Base-by-base conservation (phyloP, 2,797 vertebrate genomes). In the Champsocephalus esox region DNA sequence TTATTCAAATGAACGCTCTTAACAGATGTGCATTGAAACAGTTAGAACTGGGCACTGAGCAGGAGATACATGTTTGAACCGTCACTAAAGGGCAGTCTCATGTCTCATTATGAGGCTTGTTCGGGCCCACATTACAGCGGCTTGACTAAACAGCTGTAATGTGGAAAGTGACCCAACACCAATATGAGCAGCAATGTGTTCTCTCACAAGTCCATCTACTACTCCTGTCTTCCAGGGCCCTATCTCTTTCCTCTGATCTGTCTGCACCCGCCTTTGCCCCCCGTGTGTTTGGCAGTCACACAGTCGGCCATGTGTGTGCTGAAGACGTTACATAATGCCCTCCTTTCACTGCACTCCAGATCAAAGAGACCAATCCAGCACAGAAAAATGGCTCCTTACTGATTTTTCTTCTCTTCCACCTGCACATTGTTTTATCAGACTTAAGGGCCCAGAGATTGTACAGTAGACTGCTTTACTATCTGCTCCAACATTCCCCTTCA, bases 271-370 rank as follows among this genome's bases (percentile, higher is more conserved):
- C 41, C 34, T 54, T 70, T 81, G 66, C 87, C 77, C 76, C 81
- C 86, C 56, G 67, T 91, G 92, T 91, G 89, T 91, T 93, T 93
- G 92, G 90, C 91, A 95, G 94, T 95, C 94, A 95, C 94, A 94
- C 90, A 94, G 85, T 93, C 86, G 87, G 92, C 90, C 94, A 95
- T 95, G 95, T 95, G 95, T 95, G 93, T 85, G 89, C 91, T 90
- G 92, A 93, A 93, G 92, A 94, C 52, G 89, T 95, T 95, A 95
- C 93, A 93, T 95, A 95, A 95, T 92, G 90, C 80, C 88, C 88
- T 90, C 89, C 89, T 90, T 93, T 94, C 88, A 89, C 93, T 86
- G 87, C 90, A 82, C 91, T 92, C 88, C 84, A 90, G 92, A 93
- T 94, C 93, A 94, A 93, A 94, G 91, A 86, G 88, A 93, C 92